Percentiles rank a stretch among this genome's conserved stretches.
Conservation (phyloP, 2,797 vertebrate species). For the Aphelocoma californica region DNA sequence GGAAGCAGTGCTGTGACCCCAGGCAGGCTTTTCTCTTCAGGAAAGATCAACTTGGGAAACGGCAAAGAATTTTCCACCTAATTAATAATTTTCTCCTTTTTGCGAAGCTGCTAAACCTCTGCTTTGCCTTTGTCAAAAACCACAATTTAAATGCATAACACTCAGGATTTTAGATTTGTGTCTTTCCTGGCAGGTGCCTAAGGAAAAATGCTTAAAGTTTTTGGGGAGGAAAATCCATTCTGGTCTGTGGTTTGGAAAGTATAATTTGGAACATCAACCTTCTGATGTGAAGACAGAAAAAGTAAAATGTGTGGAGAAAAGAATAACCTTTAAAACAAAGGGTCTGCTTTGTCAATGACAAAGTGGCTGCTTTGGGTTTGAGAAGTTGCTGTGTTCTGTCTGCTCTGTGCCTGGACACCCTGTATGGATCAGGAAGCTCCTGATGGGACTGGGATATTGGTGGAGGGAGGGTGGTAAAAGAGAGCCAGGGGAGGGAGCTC, state of each 20-base stretch:
- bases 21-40: not conserved
- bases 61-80: not conserved
- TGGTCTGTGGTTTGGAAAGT: not conserved
- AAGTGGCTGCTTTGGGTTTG: not conserved
- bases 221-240: not conserved
- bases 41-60: not conserved
- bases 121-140: not conserved
- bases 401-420: not conserved
- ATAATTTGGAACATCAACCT: not conserved
- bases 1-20: not conserved
- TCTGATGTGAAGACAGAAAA: not conserved
- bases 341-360: not conserved
- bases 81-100: not conserved
- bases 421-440: not conserved
- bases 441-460: fast-evolving
- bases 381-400: not conserved
- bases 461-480: not conserved
- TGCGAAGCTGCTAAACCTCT: not conserved
- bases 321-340: not conserved
- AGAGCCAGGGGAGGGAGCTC: not conserved
- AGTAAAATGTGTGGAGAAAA: not conserved
- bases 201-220: not conserved
- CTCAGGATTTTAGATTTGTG: not conserved
- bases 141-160: not conserved
- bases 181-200: not conserved